Base-by-base conservation (phyloP, 2,888 invertebrate species). In the Allophyes oxyacanthae region DNA sequence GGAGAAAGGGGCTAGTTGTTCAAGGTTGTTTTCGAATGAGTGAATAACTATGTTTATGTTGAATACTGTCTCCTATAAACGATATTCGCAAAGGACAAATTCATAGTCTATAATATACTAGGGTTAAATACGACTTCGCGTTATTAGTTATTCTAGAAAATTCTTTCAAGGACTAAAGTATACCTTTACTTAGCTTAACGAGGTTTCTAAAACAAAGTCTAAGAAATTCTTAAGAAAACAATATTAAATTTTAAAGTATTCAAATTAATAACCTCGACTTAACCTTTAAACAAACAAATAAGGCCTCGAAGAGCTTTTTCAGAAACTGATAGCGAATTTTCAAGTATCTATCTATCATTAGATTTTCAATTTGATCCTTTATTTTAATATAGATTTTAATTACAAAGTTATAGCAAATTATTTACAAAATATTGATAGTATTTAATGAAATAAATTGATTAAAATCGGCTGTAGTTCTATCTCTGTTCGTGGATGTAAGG, bases 261-360 rank as follows among this genome's bases (percentile, higher is more conserved):
- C 10, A 11, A 36, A 32, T 49, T 38, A n/a, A n/a, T n/a, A 20
- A 38, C 32, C 36, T 41, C 9, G 10, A 49, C 49, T 56, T 48
- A 20, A 43, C 15, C 38, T 40, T 34, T 13, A 14, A 14, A 37
- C 40, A n/a, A 15, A 44, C 14, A 38, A 20, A 26, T 30, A 34
- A 32, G 9, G 26, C 15, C 10, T 64, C 28, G 6, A 20, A 4
- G n/a, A 4, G 10, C 10, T 14, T 45, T 64, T 40, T 56, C 36
- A 9, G 48, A 45, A 49, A 33, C 14, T 11, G 11, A 28, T 38
- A 14, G 25, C 36, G 0, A 43, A 26, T 36, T 14, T 32, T 34
- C 0, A 7, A 60, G 33, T 38, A 45, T 14, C 25, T 38, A 45
- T 14, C 25, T 45, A 9, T 33, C 3, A n/a, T 44, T 6, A 33